Percentiles rank a stretch among this genome's conserved stretches.
phyloP scores from a whole-genome alignment of 2,797 vertebrate genomes.

The Cottoperca gobio region DNA sequence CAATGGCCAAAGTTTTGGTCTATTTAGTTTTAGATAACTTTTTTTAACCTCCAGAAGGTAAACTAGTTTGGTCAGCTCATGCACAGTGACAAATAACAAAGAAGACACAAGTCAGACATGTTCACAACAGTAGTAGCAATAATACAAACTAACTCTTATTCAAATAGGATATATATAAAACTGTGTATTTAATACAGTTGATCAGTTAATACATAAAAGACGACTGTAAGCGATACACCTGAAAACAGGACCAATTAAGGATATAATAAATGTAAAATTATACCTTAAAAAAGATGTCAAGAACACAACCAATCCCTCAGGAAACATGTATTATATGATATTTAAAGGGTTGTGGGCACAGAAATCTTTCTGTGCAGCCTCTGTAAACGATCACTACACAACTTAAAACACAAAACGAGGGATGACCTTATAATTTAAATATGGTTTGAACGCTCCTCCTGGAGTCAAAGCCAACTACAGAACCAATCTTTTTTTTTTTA shows the following conservation, averaged over 20 bases:
- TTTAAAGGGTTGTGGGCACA: not conserved
- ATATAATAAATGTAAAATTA: not conserved
- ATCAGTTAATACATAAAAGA: not conserved
- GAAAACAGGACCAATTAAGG: not conserved
- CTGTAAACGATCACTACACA: not conserved
- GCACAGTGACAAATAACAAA: not conserved
- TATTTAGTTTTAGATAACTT: constrained; percentile 17
- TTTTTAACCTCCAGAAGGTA: not conserved
- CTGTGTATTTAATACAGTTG: not conserved
- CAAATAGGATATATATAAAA: not conserved
- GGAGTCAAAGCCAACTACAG: too few relatives aligned
- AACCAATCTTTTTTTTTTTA: too few relatives aligned
- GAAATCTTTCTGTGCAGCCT: not conserved
- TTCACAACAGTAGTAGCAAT: not conserved
- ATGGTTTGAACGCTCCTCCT: too few relatives aligned
- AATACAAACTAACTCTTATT: not conserved
- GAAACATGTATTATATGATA: too few relatives aligned
- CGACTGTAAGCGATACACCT: not conserved
- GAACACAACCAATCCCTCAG: too few relatives aligned
- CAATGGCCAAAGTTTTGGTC: not conserved
- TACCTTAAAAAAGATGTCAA: not conserved
- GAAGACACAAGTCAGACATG: not conserved
- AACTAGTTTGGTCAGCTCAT: not conserved
- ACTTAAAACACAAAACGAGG: not conserved
- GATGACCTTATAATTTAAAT: not conserved